Evolutionary conservation across 2,113 vertebrate genomes (phyloP), one percentile per base, ranked within the genome.

Genomic region (Hymenochirus boettgeri): DNA sequence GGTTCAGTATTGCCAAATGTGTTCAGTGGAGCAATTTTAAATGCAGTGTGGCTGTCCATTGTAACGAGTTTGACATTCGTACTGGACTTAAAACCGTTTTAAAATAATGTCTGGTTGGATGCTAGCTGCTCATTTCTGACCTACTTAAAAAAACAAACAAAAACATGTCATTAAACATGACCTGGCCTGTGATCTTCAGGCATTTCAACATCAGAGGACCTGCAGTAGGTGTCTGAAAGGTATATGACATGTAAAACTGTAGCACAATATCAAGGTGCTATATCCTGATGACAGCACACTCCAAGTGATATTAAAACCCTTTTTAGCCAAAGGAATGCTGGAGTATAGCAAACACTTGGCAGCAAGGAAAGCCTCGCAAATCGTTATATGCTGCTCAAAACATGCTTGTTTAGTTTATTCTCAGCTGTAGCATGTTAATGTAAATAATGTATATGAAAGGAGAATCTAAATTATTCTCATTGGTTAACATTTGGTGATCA

Each of bases 401-500:
- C 27, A 57, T 57, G 54, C 27, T 33, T 10, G 21, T 29, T 2
- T 57, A 10, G 3, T 21, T 24, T 31, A 31, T 39, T 22, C 31
- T 12, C 12, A 39, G 10, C 55, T 29, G 7, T 55, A 25, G 42
- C 27, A 35, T 57, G 27, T 73, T 72, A 42, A 62, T 82, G 83
- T 85, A 83, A 72, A 82, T 85, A 81, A 69, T 85, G 83, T 85
- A 82, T 23, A 78, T 76, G 79, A 79, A 60, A 1, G 69, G 77
- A 82, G 75, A 82, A 82, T 79, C 77, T 82, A 82, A 81, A 83
- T 82, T 82, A 82, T 83, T 83, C 79, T 81, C 79, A 72, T 77
- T 79, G 77, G 77, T 81, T 81, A 78, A 69, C 47, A 24, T 53
- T 39, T 59, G 13, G 21, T 19, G 7, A 11, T 1, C 6, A 21